Evolutionary conservation across 1,140 invertebrate genomes (phyloP).

Genomic region (Spodoptera litura): DNA sequence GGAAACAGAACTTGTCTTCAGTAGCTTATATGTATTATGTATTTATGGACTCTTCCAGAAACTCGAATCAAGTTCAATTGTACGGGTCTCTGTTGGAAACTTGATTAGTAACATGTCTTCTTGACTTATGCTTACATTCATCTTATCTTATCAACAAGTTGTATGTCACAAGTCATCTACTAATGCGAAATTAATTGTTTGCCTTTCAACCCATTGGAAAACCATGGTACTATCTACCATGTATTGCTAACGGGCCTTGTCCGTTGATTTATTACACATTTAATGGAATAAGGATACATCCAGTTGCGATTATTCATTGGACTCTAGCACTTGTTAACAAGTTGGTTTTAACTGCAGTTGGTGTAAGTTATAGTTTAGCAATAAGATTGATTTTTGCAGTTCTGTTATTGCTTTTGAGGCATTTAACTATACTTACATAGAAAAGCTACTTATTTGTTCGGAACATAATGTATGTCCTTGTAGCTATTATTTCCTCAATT

Average conservation of each 20-base stretch:
- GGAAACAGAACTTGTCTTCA: conserved; percentile 16
- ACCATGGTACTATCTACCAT: conserved; percentile 2
- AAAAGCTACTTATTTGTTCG: too few relatives aligned
- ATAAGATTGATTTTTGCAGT: too few relatives aligned
- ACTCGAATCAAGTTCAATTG: conserved; percentile 5
- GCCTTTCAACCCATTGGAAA: conserved; percentile 15
- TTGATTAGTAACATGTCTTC: not conserved
- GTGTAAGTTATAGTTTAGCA: too few relatives aligned
- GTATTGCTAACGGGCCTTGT: conserved; percentile 6
- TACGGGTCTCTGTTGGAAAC: not conserved
- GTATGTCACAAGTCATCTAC: not conserved
- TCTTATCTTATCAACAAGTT: not conserved
- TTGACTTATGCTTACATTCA: conserved; percentile 1
- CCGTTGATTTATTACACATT: not conserved
- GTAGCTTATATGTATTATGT: too few relatives aligned
- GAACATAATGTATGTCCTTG: too few relatives aligned
- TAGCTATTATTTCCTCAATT: too few relatives aligned
- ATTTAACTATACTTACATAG: too few relatives aligned
- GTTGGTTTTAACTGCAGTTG: too few relatives aligned
- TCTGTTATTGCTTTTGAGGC: too few relatives aligned
- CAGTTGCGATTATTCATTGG: too few relatives aligned
- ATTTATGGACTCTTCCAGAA: not conserved
- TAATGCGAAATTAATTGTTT: conserved; percentile 32
- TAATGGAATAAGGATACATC: not conserved
- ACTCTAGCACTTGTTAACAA: too few relatives aligned